These are phyloP conservation scores for Rhingia rostrata DNA, from an alignment of 2,888 invertebrate genomes.

Conservation along the genomic window DNA sequence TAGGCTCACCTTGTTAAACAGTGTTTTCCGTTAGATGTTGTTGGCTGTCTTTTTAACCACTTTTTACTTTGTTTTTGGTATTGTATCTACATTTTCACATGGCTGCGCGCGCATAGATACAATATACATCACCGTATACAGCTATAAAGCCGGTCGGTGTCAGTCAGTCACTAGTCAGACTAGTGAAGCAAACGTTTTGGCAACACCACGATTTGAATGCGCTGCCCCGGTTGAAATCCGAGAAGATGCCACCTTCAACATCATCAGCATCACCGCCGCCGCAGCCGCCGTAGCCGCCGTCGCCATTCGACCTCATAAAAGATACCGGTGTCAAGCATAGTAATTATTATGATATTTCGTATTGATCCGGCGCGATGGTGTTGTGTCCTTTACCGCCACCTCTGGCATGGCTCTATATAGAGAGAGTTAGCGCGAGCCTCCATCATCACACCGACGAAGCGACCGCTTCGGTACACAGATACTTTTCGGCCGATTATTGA, in stretches of 20 bases:
- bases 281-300: too few species aligned
- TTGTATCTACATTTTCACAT: slow-evolving; percentile 71
- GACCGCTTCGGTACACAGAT: background rate
- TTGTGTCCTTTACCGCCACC: slow-evolving; percentile 20
- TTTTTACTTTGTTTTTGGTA: slow-evolving; percentile 59
- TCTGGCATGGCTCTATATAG: background rate
- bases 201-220: slow-evolving; percentile 68
- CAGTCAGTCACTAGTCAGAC: slow-evolving; percentile 51
- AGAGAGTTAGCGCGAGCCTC: slow-evolving; percentile 10
- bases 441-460: slow-evolving; percentile 57
- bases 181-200: slow-evolving; percentile 62
- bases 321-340: slow-evolving; percentile 74
- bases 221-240: slow-evolving; percentile 62
- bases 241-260: slow-evolving; percentile 65
- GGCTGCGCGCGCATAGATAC: slow-evolving; percentile 57
- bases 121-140: slow-evolving; percentile 10
- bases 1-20: slow-evolving; percentile 75
- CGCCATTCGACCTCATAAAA: slow-evolving; percentile 69
- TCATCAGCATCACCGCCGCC: slow-evolving; percentile 38
- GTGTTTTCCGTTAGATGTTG: slow-evolving; percentile 75
- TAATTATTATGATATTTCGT: slow-evolving; percentile 75
- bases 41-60: slow-evolving; percentile 67
- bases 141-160: slow-evolving; percentile 32
- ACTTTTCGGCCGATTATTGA: slow-evolving; percentile 69
- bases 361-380: slow-evolving; percentile 58